Conservation (phyloP, 2,888 invertebrate genomes). For the Pemphredon lugubris region DNA sequence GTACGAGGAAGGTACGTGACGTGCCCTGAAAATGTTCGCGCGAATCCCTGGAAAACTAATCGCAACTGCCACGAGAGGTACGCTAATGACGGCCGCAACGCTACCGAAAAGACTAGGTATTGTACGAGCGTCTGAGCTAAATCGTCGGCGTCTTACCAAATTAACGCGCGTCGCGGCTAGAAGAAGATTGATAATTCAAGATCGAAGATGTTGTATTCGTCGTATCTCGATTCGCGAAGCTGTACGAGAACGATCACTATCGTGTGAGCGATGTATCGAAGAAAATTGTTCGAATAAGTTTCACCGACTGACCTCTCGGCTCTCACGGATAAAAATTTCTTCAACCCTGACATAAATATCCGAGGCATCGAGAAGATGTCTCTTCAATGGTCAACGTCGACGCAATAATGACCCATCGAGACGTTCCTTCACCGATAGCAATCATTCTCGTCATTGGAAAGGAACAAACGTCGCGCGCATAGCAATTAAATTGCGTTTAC, state of each 20-base stretch:
- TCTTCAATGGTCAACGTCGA: slow-evolving; percentile 24
- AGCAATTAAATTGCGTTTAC: slow-evolving; percentile 56
- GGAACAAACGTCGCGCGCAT: slow-evolving; percentile 33
- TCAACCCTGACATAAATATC: slow-evolving; percentile 42
- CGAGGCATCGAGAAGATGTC: slow-evolving; percentile 14
- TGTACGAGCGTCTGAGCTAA: too few species aligned
- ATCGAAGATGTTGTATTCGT: too few species aligned
- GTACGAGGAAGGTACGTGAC: slow-evolving; percentile 26
- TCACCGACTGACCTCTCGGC: too few species aligned
- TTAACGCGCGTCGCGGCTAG: too few species aligned
- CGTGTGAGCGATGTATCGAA: too few species aligned
- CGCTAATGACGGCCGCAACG: slow-evolving; percentile 6
- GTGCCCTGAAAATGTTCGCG: slow-evolving; percentile 32
- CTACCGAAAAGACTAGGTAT: too few species aligned
- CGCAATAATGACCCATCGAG: slow-evolving; percentile 28
- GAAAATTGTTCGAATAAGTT: too few species aligned
- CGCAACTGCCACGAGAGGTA: slow-evolving; percentile 7
- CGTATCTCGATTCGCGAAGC: too few species aligned
- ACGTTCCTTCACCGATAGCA: slow-evolving; percentile 29
- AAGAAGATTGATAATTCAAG: too few species aligned
- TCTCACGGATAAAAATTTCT: slow-evolving; percentile 23
- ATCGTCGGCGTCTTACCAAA: too few species aligned
- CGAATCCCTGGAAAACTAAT: slow-evolving; percentile 37
- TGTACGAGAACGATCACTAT: too few species aligned
- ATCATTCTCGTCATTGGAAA: slow-evolving; percentile 51